Evolutionary conservation across 30 jellyfish, hydroid and myxozoan species (phyloP).

Genomic region (Hydractinia echinata): DNA sequence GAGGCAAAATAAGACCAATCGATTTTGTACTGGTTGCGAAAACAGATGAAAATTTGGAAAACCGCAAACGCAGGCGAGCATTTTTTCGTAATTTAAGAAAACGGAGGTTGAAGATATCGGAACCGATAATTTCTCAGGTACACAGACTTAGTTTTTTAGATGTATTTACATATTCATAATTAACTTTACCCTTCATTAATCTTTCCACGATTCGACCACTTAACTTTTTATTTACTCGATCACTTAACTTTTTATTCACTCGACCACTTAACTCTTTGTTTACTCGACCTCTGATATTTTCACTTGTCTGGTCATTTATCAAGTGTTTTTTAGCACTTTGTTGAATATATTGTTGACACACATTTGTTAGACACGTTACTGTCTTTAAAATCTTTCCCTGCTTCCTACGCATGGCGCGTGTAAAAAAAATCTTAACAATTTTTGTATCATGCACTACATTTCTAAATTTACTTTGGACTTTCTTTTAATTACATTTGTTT

Average conservation of each 20-base stretch:
- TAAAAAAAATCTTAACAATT: too few species aligned
- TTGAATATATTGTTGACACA: too few species aligned
- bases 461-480: neutral
- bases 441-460: neutral
- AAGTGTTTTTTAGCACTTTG: too few species aligned
- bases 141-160: neutral
- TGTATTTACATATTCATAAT: too few species aligned
- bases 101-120: conserved; percentile 21
- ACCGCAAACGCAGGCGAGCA: neutral
- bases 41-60: conserved; percentile 8
- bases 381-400: too few species aligned
- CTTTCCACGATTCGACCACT: neutral
- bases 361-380: too few species aligned
- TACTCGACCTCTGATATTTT: too few species aligned
- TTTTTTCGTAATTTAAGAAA: conserved; percentile 3
- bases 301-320: too few species aligned
- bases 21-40: conserved; percentile 35
- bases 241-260: neutral
- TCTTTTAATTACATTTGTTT: neutral
- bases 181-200: too few species aligned
- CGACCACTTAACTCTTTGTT: too few species aligned
- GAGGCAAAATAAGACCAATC: neutral
- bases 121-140: conserved; percentile 17
- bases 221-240: neutral
- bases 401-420: too few species aligned